phyloP scores from a whole-genome alignment of 2,888 invertebrate species.

The Acleris sparsana region DNA sequence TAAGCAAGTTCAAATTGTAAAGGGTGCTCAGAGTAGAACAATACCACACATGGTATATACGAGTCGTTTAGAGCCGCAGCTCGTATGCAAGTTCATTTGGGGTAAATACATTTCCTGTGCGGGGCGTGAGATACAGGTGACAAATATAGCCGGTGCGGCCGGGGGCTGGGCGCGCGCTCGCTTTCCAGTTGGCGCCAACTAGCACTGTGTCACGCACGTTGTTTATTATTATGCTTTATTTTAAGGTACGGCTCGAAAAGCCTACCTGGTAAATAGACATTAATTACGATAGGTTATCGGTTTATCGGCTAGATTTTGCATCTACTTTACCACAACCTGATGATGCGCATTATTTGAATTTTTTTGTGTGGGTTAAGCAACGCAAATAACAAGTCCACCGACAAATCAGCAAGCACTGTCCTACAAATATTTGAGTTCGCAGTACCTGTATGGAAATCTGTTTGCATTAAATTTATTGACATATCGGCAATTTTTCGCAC shows the following conservation, averaged over 20 bases:
- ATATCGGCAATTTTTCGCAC: constrained; percentile 14
- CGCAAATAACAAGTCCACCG: too few species aligned
- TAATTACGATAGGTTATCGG: too few species aligned
- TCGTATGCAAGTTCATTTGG: constrained; percentile 44
- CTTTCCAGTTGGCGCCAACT: constrained; percentile 4
- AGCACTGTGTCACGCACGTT: constrained; percentile 2
- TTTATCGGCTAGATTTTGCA: too few species aligned
- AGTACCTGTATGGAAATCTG: neutral
- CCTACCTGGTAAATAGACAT: too few species aligned
- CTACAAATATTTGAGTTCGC: neutral
- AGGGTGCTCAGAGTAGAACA: neutral
- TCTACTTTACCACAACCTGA: too few species aligned
- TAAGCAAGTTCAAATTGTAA: neutral
- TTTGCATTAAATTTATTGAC: neutral
- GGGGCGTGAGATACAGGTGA: constrained; percentile 46
- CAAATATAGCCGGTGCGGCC: constrained; percentile 40
- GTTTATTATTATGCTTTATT: neutral
- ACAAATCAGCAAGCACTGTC: neutral
- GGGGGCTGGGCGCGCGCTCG: constrained; percentile 34
- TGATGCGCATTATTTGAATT: too few species aligned
- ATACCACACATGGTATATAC: constrained; percentile 10
- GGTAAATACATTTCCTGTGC: constrained; percentile 42
- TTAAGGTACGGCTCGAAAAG: too few species aligned
- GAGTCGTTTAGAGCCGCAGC: constrained; percentile 35
- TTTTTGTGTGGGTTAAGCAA: too few species aligned